A percentile compares a stretch with the other conserved stretches of the same genome.
phyloP scores from a whole-genome alignment of 2,113 vertebrate genomes.

The Hystrix cristata region DNA sequence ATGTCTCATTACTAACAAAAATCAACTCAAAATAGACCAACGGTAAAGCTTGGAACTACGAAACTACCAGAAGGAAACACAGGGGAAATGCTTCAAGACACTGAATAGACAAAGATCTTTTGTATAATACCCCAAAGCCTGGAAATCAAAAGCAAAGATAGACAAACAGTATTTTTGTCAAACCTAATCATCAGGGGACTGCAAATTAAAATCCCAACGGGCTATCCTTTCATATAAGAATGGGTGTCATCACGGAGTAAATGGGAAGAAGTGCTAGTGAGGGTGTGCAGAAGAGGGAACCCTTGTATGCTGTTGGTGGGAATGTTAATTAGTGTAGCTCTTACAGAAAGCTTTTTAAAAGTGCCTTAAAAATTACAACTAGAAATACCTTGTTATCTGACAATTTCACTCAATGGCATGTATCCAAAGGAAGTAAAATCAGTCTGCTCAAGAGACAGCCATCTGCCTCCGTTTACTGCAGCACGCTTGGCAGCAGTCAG shows the following conservation, averaged over 20 bases:
- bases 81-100: not conserved
- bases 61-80: not conserved
- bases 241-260: not conserved
- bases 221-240: not conserved
- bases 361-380: not conserved
- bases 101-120: not conserved
- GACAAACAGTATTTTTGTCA: not conserved
- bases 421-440: not conserved
- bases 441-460: not conserved
- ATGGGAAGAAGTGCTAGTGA: not conserved
- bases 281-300: not conserved
- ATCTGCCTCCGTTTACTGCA: not conserved
- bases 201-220: not conserved
- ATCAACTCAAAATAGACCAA: not conserved
- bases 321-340: not conserved
- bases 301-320: not conserved
- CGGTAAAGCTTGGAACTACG: not conserved
- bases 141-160: not conserved
- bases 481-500: not conserved
- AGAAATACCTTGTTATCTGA: not conserved
- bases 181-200: not conserved
- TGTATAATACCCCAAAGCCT: not conserved
- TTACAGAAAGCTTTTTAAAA: not conserved
- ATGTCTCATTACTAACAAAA: not conserved
- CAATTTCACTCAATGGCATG: not conserved